Percentiles rank a stretch among this genome's conserved stretches.
These are phyloP conservation scores for Scolopax rusticola DNA, from an alignment of 2,797 vertebrate genomes.

Conservation along the genomic window DNA sequence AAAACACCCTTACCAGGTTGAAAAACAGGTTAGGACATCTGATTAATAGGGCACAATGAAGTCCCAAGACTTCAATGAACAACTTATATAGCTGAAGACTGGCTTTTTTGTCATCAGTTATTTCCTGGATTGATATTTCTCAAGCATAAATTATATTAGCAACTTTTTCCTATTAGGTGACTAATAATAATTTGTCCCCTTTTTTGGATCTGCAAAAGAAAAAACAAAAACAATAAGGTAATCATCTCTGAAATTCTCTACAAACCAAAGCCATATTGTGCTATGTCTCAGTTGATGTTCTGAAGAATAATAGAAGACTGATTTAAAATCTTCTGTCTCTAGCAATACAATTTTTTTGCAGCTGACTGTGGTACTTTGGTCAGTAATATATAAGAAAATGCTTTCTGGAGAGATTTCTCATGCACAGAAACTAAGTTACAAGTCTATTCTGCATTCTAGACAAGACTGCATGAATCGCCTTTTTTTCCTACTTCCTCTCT, in stretches of 20 bases:
- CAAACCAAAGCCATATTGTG: not conserved
- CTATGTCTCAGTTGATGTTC: not conserved
- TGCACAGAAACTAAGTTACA: not conserved
- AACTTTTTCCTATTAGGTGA: not conserved
- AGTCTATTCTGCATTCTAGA: not conserved
- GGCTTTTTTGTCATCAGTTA: not conserved
- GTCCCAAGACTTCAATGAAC: not conserved
- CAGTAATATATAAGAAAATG: not conserved
- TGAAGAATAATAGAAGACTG: not conserved
- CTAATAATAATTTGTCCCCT: not conserved
- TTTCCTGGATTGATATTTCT: not conserved
- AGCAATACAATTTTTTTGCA: not conserved
- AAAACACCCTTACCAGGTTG: not conserved
- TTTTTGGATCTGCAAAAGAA: not conserved
- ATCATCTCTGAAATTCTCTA: not conserved
- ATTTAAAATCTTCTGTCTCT: not conserved
- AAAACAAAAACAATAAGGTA: not conserved
- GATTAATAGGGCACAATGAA: not conserved
- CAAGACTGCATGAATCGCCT: not conserved
- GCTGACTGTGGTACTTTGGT: not conserved
- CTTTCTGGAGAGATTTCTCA: not conserved
- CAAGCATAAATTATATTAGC: not conserved
- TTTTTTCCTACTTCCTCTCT: not conserved
- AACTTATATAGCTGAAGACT: not conserved
- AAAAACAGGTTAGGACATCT: not conserved